phyloP scores from a whole-genome alignment of 2,113 vertebrate genomes.

The Notarius lentiginosus region DNA sequence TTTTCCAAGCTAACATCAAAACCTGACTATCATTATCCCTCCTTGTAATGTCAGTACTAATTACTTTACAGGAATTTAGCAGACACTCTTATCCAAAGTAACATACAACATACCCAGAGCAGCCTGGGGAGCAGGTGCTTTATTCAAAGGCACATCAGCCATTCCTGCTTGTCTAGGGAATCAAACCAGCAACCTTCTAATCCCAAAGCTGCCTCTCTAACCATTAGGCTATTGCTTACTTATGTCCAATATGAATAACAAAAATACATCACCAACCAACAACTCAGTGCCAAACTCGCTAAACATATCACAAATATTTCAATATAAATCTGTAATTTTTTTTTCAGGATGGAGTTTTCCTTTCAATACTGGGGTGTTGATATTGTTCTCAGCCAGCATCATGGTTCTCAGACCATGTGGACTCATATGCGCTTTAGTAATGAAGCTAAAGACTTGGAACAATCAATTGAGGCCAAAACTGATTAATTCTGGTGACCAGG shows the following conservation, averaged over 20 bases:
- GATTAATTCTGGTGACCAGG: constrained; percentile 30
- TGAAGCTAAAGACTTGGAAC: constrained; percentile 14
- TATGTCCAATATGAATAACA: neutral
- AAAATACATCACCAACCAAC: neutral
- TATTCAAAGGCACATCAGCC: too few species aligned
- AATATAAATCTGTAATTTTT: neutral
- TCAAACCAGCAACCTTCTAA: too few species aligned
- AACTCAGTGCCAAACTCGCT: neutral
- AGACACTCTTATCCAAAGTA: too few species aligned
- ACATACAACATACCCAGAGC: too few species aligned
- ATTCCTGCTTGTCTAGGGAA: too few species aligned
- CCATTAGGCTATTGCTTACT: neutral
- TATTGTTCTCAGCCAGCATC: neutral
- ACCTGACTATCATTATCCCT: neutral
- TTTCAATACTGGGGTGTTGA: neutral
- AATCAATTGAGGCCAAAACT: constrained; percentile 24
- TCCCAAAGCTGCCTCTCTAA: too few species aligned
- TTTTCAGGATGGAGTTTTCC: neutral
- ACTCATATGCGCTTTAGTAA: neutral
- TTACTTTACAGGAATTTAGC: too few species aligned
- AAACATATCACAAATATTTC: neutral
- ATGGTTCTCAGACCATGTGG: neutral
- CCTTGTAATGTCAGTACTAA: neutral
- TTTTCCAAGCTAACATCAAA: neutral
- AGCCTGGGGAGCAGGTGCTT: too few species aligned